Conservation (phyloP, 2,888 invertebrate species). For the Coleophora flavipennella region DNA sequence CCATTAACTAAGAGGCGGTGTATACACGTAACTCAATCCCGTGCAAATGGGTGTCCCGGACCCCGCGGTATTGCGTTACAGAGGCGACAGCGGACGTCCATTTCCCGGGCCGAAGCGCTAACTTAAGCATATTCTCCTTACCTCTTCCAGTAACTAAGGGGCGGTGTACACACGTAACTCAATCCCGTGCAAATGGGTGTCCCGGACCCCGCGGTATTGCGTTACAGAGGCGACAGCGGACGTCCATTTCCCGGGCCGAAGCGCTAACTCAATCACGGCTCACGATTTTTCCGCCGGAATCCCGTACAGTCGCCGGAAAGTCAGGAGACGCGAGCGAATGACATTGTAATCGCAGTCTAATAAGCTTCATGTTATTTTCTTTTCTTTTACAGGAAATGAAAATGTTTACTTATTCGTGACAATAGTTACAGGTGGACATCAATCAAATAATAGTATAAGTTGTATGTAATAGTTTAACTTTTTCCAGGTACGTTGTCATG, state of each 20-base stretch:
- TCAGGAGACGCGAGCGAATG: too few species aligned
- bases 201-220: slow-evolving; percentile 38
- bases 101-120: slow-evolving; percentile 46
- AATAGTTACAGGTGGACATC: too few species aligned
- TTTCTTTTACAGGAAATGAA: too few species aligned
- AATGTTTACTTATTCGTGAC: too few species aligned
- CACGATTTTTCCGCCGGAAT: slow-evolving; percentile 43
- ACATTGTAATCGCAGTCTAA: too few species aligned
- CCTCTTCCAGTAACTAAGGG: neutral
- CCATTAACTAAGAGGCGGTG: neutral
- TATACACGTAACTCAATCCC: slow-evolving; percentile 38
- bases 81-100: slow-evolving; percentile 50
- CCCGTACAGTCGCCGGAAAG: neutral
- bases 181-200: slow-evolving; percentile 47
- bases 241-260: slow-evolving; percentile 45
- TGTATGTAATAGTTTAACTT: too few species aligned
- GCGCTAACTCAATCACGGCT: slow-evolving; percentile 59
- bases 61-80: slow-evolving; percentile 51
- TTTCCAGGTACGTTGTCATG: too few species aligned
- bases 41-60: slow-evolving; percentile 39
- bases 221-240: slow-evolving; percentile 53
- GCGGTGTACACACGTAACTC: slow-evolving; percentile 27
- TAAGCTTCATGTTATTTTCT: too few species aligned
- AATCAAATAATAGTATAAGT: too few species aligned
- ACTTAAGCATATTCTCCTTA: slow-evolving; percentile 59